These are phyloP conservation scores for Pangasius sanitwongsei DNA, from an alignment of 2,797 vertebrate genomes.

Conservation along the genomic window DNA sequence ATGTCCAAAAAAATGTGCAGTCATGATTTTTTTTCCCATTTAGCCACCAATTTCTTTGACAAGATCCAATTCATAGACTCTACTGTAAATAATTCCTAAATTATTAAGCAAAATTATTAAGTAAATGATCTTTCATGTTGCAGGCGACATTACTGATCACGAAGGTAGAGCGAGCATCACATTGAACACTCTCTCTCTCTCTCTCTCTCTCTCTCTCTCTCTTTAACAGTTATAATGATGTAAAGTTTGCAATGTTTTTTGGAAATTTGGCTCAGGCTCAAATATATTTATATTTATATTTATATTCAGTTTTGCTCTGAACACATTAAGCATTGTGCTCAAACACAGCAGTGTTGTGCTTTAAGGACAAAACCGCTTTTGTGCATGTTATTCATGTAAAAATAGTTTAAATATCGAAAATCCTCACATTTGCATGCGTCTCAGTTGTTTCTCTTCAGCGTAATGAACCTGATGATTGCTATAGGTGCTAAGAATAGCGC, in stretches of 20 bases:
- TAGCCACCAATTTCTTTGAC: not conserved
- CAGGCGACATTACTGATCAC: not conserved
- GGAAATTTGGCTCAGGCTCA: not conserved
- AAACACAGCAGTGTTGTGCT: not conserved
- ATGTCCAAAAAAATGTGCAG: not conserved
- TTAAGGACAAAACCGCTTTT: not conserved
- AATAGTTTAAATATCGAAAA: not conserved
- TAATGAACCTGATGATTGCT: not conserved
- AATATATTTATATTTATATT: not conserved
- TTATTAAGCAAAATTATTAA: not conserved
- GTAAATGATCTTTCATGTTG: not conserved
- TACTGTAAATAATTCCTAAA: not conserved
- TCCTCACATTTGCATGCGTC: not conserved
- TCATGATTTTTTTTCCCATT: not conserved
- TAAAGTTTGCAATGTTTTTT: not conserved
- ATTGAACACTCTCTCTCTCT: not conserved
- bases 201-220: not conserved
- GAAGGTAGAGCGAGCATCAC: not conserved
- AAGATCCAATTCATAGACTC: not conserved
- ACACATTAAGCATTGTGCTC: not conserved
- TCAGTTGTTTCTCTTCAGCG: not conserved
- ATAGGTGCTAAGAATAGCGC: conserved; percentile 53
- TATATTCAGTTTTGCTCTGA: not conserved
- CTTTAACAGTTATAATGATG: not conserved
- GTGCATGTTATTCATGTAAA: not conserved